Evolutionary conservation across 2,888 invertebrate genomes (phyloP).

Genomic region (Megaustenia siamemsis): DNA sequence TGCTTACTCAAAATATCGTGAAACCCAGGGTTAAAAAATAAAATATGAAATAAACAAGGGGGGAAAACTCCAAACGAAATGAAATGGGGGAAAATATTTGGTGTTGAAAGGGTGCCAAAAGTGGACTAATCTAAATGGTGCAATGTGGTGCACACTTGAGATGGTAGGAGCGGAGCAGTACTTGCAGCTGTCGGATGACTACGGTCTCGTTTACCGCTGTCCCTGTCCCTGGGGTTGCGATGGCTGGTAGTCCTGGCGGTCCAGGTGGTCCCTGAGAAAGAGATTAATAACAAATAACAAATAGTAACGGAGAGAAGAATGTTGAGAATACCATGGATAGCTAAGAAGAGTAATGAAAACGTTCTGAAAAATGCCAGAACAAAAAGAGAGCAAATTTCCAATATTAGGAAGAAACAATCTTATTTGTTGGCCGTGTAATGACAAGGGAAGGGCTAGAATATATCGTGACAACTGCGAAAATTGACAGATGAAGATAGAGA

Average conservation of each 20-base stretch:
- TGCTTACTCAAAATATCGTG: no score
- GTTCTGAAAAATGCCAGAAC: no score
- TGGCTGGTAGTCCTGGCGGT: conserved; percentile 60
- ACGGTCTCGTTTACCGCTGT: conserved; percentile 62
- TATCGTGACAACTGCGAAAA: no score
- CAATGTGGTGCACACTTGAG: background rate
- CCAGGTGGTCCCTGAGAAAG: conserved; percentile 59
- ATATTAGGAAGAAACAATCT: no score
- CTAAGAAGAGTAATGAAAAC: no score
- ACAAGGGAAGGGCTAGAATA: no score
- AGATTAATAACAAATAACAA: background rate
- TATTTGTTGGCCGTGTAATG: no score
- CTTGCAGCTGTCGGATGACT: conserved; percentile 64
- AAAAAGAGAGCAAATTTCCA: no score
- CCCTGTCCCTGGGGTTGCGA: conserved; percentile 55
- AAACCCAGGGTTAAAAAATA: conserved; percentile 9
- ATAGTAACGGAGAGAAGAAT: background rate
- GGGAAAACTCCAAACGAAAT: conserved; percentile 2
- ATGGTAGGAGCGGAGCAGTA: conserved; percentile 65
- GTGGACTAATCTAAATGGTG: background rate
- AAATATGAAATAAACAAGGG: no score
- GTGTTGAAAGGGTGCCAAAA: conserved; percentile 31
- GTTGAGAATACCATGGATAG: no score
- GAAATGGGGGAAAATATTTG: background rate
- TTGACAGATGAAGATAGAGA: no score